Conservation (phyloP, 53 echinoderm and acorn worm genomes). For the Crossaster papposus region DNA sequence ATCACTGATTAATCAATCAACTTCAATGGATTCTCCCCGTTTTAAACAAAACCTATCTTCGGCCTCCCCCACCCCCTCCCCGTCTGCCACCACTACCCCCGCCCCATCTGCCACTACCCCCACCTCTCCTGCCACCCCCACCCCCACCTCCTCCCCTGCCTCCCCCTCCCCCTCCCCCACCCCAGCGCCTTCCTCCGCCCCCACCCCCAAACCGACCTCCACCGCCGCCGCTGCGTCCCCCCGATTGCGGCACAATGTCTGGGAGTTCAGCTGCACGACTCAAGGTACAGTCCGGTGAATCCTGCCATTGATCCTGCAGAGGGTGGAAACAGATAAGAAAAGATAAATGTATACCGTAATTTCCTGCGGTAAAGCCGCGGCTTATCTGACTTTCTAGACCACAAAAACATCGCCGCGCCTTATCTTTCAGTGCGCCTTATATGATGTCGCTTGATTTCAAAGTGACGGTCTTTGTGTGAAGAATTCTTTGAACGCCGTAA, state of each 20-base stretch:
- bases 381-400: too few species aligned
- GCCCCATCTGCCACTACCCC: slow-evolving; percentile 3
- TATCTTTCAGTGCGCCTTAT: too few species aligned
- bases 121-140: slow-evolving; percentile 25
- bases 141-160: slow-evolving; percentile 31
- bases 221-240: slow-evolving; percentile 28
- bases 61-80: slow-evolving; percentile 29
- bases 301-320: slow-evolving; percentile 41
- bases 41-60: not conserved
- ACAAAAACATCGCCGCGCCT: too few species aligned
- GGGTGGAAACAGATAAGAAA: not conserved
- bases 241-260: slow-evolving; percentile 6
- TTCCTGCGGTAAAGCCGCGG: too few species aligned
- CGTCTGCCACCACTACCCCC: slow-evolving; percentile 23
- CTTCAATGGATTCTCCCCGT: not conserved
- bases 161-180: slow-evolving; percentile 28
- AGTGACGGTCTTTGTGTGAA: too few species aligned
- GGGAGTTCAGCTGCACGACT: slow-evolving; percentile 13
- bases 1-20: not conserved
- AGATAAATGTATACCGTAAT: too few species aligned
- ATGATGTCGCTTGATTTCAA: too few species aligned
- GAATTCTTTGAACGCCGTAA: too few species aligned
- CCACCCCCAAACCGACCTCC: slow-evolving; percentile 38
- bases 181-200: slow-evolving; percentile 37
- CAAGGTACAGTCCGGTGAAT: slow-evolving; percentile 41